Evolutionary conservation across 2,113 vertebrate genomes (phyloP), one percentile per base, ranked within the genome.

Genomic region (Manacus vitellinus): DNA sequence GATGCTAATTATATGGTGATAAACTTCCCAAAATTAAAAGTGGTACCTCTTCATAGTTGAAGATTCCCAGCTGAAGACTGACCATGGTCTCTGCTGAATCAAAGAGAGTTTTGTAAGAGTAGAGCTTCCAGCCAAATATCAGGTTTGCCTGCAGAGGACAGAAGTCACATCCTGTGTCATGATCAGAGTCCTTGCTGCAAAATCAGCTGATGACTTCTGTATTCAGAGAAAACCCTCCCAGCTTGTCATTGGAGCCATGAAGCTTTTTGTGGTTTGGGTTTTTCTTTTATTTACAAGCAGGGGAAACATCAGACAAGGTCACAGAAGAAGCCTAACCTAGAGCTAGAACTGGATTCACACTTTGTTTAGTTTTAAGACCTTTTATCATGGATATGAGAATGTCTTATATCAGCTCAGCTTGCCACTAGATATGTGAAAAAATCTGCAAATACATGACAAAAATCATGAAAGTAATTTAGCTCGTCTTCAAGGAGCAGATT

Each of bases 21-120:
- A 77, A 85, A 39, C 6, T 23, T 94, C 17, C 71, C 52, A 86
- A n/a, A 73, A 52, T 54, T 14, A 86, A 19, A 68, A 56, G 14
- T 59, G 4, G 30, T 98, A 99, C 99, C 98, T 99, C 99, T 52
- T 99, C 98, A 2, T 99, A 99, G 98, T 99, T 99, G 97, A 99
- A 99, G 96, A 99, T 99, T 75, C 99, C 99, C 71, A 99, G 97
- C 97, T 99, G 99, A 95, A 99, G 98, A 94, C 99, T 99, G 97
- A 99, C 98, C 97, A 99, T 98, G 23, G 99, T 99, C 97, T 99
- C 98, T 71, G 98, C 98, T 1, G 99, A 98, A 74, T 99, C 98
- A 59, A 99, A 97, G 70, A 99, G 97, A 56, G 99, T 99, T 97
- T 98, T 98, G 94, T 99, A 99, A 11, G 99, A 99, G 88, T 87